Evolutionary conservation across 2,888 invertebrate species (phyloP).

Genomic region (Amiota mariae): DNA sequence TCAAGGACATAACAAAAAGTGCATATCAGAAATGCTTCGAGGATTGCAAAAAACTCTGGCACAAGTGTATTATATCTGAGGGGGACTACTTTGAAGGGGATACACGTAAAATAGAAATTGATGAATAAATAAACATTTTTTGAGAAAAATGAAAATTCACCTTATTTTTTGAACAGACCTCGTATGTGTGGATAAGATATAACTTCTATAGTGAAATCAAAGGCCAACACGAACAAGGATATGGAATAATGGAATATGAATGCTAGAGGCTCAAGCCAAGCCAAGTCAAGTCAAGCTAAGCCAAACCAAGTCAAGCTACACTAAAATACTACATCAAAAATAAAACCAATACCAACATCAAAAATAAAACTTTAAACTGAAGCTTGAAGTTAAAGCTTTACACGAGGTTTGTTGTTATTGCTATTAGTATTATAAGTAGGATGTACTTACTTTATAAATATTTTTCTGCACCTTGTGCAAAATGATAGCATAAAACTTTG

Average conservation of each 20-base stretch:
- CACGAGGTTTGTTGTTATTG: background rate
- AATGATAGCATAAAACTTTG: conserved; percentile 16
- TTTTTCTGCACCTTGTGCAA: conserved; percentile 21
- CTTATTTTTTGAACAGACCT: too few relatives aligned
- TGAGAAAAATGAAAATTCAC: too few relatives aligned
- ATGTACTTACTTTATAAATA: background rate
- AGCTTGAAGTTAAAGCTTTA: background rate
- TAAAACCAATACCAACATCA: background rate
- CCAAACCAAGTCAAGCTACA: background rate
- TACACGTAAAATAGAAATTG: too few relatives aligned
- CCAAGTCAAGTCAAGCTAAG: background rate
- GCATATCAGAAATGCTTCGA: too few relatives aligned
- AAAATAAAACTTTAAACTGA: background rate
- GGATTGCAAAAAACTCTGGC: too few relatives aligned
- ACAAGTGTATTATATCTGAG: too few relatives aligned
- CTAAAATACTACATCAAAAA: background rate
- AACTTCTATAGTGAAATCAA: conserved; percentile 5
- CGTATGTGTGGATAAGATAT: too few relatives aligned
- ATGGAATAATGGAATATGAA: background rate
- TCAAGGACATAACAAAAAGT: too few relatives aligned
- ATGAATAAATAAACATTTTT: too few relatives aligned
- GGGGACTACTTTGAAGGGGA: too few relatives aligned
- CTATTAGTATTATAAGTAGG: background rate
- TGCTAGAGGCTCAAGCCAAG: background rate
- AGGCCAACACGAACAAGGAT: background rate